Base-by-base conservation (phyloP, 2,888 invertebrate genomes). In the Rotaria socialis region DNA sequence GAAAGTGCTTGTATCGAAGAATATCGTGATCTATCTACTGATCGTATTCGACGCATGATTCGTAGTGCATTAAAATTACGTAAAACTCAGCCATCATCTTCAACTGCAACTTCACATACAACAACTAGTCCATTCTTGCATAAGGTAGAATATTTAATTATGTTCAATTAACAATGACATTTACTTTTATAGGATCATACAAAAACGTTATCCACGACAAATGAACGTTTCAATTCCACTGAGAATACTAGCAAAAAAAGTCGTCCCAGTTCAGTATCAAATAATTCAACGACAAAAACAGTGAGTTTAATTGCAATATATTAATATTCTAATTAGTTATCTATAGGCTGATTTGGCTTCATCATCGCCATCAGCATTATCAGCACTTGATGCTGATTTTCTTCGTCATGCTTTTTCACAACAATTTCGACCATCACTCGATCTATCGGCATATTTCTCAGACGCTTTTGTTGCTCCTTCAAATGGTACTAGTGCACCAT, bases 351-450 rank as follows among this genome's bases (percentile, higher is more conserved):
- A 67, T 67, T n/a, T 67, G 35, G 60, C 35, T 35, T n/a, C 60
- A 67, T 75, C 75, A 22, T 43, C 75, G 43, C 19, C 75, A 75
- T 24, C 75, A 43, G 24, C 75, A 43, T 47, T 75, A 47, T 24
- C 41, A 43, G 60, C 60, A 67, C n/a, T 75, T 24, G 75, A 75
- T 75, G 41, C 75, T 24, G 75, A 75, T 43, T 75, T 75, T 75
- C 75, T 75, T 75, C 75, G 75, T 43, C 75, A 75, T 75, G 75
- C 75, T 7, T 75, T 75, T 14, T 47, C 75, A 2, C 75, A 75
- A 75, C 75, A 41, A 43, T 75, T 43, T 75, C 75, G 75, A n/a
- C 75, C 75, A 67, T n/a, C 60, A 24, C 75, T 43, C 24, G 75
- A 75, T 75, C 24, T 75, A 22, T 43, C 75, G 22, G 41, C 75